Base-by-base conservation (phyloP, 2,888 invertebrate species). In the Melieria picta region DNA sequence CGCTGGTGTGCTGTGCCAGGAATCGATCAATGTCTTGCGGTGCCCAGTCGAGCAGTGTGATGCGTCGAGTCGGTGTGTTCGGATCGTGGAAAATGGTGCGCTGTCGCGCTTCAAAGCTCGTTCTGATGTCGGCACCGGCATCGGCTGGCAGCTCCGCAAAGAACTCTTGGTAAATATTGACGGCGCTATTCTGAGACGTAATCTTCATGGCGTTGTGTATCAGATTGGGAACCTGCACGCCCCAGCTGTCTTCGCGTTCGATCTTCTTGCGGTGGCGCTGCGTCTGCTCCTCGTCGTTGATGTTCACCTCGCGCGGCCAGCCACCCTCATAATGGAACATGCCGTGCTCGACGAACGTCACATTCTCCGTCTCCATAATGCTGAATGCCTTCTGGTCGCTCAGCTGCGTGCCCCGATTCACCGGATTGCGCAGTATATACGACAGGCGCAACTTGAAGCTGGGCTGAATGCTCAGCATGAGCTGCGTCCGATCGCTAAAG, bases 301-400 rank as follows among this genome's bases (percentile, higher is more conserved):
- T 84, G 75, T 91, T 90, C 9, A 92, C 88, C 76, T 95, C 95
- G 80, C 91, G 91, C 2, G 95, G 94, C 95, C 95, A 95, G 16
- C 94, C 95, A 73, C 95, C 95, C 85, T 95, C 95, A 11, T 88
- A 88, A 83, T 95, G 95, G 78, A 90, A 90, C 82, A 94, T 89
- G 9, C 93, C 92, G 74, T 88, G 88, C 5, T 80, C 77, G 0
- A 72, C 77, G 7, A 72, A 78, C 1, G 79, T 77, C 0, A 84
- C 84, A 79, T 85, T 85, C 9, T 85, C 86, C 1, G 87, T 87
- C 67, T 82, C 80, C 70, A 81, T 79, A 16, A 77, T 72, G 45
- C 78, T 83, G 5, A 77, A 69, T 0, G 83, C 85, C 79, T 82
- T 82, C 70, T 83, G 80, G 1, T 88, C 88, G 13, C 91, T 89